Conservation (phyloP, 2,113 vertebrate species). For the Lamprotornis superbus region DNA sequence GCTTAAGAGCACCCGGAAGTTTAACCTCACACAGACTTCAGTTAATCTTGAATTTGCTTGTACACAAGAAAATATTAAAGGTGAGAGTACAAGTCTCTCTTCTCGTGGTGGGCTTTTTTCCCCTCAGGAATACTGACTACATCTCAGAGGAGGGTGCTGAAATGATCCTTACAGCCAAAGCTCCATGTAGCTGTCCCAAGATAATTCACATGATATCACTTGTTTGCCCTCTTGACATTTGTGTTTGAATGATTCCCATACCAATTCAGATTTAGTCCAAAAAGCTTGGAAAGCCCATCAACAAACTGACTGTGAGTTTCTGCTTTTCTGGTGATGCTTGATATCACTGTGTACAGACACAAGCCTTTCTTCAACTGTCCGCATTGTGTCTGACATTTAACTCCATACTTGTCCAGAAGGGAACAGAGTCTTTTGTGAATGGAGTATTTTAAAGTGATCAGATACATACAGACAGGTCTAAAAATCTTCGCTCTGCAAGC, state of each 20-base stretch:
- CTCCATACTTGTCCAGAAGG: background rate
- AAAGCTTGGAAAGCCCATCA: background rate
- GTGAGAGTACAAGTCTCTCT: background rate
- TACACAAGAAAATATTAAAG: background rate
- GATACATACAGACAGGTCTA: background rate
- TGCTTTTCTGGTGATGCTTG: background rate
- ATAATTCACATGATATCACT: accelerated
- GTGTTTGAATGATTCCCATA: background rate
- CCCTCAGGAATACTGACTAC: background rate
- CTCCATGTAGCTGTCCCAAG: background rate
- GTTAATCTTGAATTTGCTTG: background rate
- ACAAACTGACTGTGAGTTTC: background rate
- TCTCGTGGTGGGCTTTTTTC: accelerated
- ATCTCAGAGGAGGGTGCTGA: background rate
- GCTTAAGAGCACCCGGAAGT: too few species aligned
- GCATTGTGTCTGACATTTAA: background rate
- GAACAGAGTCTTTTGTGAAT: background rate
- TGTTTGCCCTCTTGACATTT: background rate
- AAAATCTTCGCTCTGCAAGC: background rate
- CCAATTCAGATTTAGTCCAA: background rate
- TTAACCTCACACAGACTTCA: background rate
- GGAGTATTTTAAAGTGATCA: background rate
- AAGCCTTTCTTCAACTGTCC: background rate
- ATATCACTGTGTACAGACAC: background rate
- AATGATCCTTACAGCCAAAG: background rate